Evolutionary conservation across 2,797 vertebrate genomes (phyloP), one percentile per base, ranked within the genome.

Genomic region (Pampus argenteus): DNA sequence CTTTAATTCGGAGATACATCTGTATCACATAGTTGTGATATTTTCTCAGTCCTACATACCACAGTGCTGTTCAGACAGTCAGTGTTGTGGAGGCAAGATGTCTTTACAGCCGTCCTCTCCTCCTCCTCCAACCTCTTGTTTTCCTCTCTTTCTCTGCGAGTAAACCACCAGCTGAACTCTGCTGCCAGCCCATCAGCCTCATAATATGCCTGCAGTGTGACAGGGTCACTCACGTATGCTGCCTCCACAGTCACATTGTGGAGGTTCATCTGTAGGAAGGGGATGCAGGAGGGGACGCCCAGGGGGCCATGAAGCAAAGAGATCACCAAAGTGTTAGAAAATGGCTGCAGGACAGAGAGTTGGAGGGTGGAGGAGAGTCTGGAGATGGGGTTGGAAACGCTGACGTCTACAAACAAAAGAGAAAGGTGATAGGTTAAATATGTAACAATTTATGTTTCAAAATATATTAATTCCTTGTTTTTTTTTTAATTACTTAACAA

Each of bases 311-410:
- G 86, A 54, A 81, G 61, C 59, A 90, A 34, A 58, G 74, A 83
- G 26, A 91, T 60, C 70, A 29, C 64, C 38, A 72, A 29, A 57
- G 48, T 31, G 9, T 54, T 25, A 44, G 75, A 26, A 75, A 65
- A 66, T 54, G 71, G 62, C 26, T 60, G 64, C 26, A 31, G 31
- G 60, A 88, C 22, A 5, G 59, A 69, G 36, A 90, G 50, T 10
- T 40, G 66, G 47, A 89, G 76, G 48, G 49, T 74, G 61, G 83
- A 81, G 40, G 68, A 83, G 55, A 82, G 71, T 1, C 20, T 47
- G 52, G 90, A 92, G 28, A 90, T 38, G 23, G 60, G 63, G 78
- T 83, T 88, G 69, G 66, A 81, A 34, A 86, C 73, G 0, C 34
- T 71, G 55, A 91, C 54, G 11, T 83, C 92, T 94, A 28, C 34